These are phyloP conservation scores for Trichopria drosophilae DNA, from an alignment of 2,888 invertebrate species.

Conservation along the genomic window DNA sequence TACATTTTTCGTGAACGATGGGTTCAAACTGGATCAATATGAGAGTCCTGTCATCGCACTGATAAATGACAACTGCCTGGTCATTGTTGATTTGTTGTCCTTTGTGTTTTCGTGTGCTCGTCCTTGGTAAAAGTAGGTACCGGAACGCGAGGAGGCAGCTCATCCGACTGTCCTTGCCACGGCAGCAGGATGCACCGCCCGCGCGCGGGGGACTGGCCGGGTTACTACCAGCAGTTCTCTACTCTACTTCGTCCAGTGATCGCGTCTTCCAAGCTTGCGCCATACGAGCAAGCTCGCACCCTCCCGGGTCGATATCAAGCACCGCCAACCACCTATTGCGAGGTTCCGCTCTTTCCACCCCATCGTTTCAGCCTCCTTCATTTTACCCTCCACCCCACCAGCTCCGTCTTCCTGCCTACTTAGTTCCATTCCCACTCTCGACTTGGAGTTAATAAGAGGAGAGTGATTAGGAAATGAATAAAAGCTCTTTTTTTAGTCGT, in stretches of 20 bases:
- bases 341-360: slow-evolving; percentile 3
- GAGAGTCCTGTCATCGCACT: too few relatives aligned
- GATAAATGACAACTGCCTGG: too few relatives aligned
- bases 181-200: slow-evolving; percentile 51
- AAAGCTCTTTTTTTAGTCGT: too few relatives aligned
- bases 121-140: too few relatives aligned
- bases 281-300: slow-evolving; percentile 49
- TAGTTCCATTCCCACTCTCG: slow-evolving; percentile 5
- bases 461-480: neutral
- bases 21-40: too few relatives aligned
- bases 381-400: too few relatives aligned
- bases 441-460: too few relatives aligned
- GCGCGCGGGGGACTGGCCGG: slow-evolving; percentile 57
- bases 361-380: too few relatives aligned
- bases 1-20: too few relatives aligned
- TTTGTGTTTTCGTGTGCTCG: too few relatives aligned
- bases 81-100: too few relatives aligned
- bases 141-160: neutral
- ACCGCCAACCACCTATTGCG: slow-evolving; percentile 35
- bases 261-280: slow-evolving; percentile 55
- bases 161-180: slow-evolving; percentile 24
- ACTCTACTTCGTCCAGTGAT: slow-evolving; percentile 34
- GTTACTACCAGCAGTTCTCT: slow-evolving; percentile 51
- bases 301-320: slow-evolving; percentile 57
- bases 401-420: slow-evolving; percentile 11